Conservation (phyloP, 2,797 vertebrate species). For the Rhinichthys osculus region DNA sequence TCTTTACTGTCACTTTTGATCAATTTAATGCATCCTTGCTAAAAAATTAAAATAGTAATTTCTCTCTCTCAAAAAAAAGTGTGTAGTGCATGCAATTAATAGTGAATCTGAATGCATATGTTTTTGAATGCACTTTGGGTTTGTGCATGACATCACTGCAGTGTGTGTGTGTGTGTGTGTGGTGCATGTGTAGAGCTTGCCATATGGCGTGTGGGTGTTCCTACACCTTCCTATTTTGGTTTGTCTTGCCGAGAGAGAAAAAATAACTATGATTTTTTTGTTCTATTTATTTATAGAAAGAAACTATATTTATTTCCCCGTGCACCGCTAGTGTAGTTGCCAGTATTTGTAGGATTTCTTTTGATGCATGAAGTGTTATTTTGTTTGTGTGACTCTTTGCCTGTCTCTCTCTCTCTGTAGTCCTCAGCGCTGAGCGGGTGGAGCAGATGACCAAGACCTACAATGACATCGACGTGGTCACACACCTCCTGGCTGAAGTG, state of each 20-base stretch:
- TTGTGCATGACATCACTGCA: neutral
- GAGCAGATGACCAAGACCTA: slow-evolving; percentile 91
- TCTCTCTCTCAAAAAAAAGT: neutral
- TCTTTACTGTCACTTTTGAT: neutral
- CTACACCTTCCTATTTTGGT: neutral
- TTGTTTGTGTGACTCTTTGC: neutral
- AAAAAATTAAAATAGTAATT: neutral
- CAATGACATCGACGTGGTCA: slow-evolving; percentile 92
- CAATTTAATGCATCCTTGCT: neutral
- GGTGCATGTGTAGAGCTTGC: neutral
- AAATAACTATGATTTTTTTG: too few relatives aligned
- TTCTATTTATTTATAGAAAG: too few relatives aligned
- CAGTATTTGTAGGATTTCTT: neutral
- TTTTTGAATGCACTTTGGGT: neutral
- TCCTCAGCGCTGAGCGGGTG: slow-evolving; percentile 84
- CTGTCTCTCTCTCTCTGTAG: slow-evolving; percentile 68
- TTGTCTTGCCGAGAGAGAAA: neutral
- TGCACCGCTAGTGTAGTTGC: neutral
- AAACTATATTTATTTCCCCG: neutral
- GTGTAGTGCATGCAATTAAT: slow-evolving; percentile 8
- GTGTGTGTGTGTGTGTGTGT: neutral
- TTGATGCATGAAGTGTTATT: slow-evolving; percentile 2
- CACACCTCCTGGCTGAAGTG: slow-evolving; percentile 93
- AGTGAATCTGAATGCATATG: neutral
- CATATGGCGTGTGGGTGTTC: neutral